Base-by-base conservation (phyloP, 2,113 vertebrate species). In the Myotis davidii region DNA sequence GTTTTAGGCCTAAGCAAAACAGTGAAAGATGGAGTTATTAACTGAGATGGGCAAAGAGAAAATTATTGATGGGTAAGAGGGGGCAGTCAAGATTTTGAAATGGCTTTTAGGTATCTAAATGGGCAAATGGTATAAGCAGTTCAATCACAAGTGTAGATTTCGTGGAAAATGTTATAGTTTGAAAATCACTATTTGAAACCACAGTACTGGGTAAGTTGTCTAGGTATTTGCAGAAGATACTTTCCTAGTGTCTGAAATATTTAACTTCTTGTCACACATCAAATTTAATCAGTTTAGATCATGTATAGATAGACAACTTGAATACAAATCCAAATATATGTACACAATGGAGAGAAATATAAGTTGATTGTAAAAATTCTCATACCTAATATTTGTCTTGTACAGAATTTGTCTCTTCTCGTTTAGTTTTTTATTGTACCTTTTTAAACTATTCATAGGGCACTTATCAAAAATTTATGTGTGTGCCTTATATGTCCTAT, bases 381-480 rank as follows among this genome's bases (percentile, higher is more conserved):
- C 39, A 70, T 88, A 90, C 13, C 54, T 64, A 59, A 73, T 94
- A 84, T 84, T 85, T 64, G 25, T 70, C 50, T 54, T 34, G 20
- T 84, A 87, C 18, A 84, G 64, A 90, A 72, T 79, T 61, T 84
- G 16, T 78, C 34, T 72, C 27, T 32, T 14, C 29, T 10, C 27
- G 61, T 82, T 88, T 88, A 52, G 27, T 85, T 92, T 90, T 9
- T 64, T 88, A 88, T 4, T 45, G 20, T 50, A 48, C 13, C 42
- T 39, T 76, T 52, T 54, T 4, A 77, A 93, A 82, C 16, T 11
- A 81, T 73, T 81, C 32, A 79, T 18, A 54, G 32, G 61, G 3
- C 17, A 82, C 37, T 91, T 74, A 54, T 50, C 20, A 93, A 76
- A 85, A 78, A 93, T 69, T 74, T 93, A 61, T 93, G 25, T 54